A percentile compares a stretch with the other conserved stretches of the same genome.
phyloP scores from a whole-genome alignment of 2,888 invertebrate species.

The Oscheius myriophilus region DNA sequence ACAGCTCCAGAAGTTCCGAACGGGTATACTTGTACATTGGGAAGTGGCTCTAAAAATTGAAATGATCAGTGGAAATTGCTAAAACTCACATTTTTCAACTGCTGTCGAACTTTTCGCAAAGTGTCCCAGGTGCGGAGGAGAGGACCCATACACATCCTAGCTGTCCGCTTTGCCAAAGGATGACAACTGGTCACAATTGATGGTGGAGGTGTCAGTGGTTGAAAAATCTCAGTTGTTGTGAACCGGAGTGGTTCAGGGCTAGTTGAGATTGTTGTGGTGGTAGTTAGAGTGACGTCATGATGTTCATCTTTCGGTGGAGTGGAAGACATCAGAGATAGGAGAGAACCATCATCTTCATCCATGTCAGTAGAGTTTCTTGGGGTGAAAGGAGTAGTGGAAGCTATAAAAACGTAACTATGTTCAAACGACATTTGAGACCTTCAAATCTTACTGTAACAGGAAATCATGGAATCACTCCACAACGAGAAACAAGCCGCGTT shows the following conservation, averaged over 20 bases:
- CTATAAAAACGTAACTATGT: too few species aligned
- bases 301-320: background rate
- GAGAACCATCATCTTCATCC: too few species aligned
- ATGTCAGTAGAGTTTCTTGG: too few species aligned
- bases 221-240: background rate
- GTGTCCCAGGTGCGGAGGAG: conserved; percentile 19
- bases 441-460: too few species aligned
- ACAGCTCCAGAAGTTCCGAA: conserved; percentile 27
- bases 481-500: too few species aligned
- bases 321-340: background rate
- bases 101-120: conserved; percentile 3
- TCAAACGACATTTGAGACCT: too few species aligned
- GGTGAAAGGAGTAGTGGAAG: too few species aligned
- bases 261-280: background rate
- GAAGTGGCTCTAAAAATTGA: conserved; percentile 26
- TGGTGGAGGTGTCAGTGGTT: too few species aligned
- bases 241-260: background rate
- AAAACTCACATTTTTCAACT: conserved; percentile 2
- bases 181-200: too few species aligned
- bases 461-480: too few species aligned
- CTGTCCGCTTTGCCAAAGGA: too few species aligned
- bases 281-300: too few species aligned
- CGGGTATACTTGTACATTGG: conserved; percentile 27
- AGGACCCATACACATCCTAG: conserved; percentile 25
- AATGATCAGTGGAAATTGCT: background rate